Evolutionary conservation across 2,797 vertebrate species (phyloP), one percentile per base, ranked within the genome.

Genomic region (Nannoperca australis): DNA sequence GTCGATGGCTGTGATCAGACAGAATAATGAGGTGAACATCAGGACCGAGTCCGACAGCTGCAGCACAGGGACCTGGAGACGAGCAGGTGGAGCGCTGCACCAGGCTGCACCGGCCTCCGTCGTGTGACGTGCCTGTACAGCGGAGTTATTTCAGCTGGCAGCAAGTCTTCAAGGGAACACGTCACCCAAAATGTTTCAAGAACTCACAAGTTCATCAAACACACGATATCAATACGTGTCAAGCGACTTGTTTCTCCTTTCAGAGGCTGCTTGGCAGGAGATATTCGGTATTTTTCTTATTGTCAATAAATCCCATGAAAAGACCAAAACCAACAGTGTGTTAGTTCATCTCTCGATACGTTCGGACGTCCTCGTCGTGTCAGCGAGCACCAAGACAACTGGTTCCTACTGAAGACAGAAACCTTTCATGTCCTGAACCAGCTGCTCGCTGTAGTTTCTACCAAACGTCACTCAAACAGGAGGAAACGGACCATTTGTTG

Each of bases 281-380:
- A 62, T 32, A 45, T 14, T 60, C 1, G 30, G 45, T 32, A 5
- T 22, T 34, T 24, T 60, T 51, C 2, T 67, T 18, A 20, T 5
- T 53, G 40, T 45, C 56, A 54, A 65, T 44, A 64, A 50, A 44
- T 62, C 56, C 73, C 59, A 49, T 42, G 15, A 56, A 62, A 77
- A 42, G 13, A n/a, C 12, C 2, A 58, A 47, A 64, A 66, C 17
- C 32, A 38, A 42, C 11, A 20, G 22, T 2, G 40, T 22, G 30
- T 51, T 24, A 3, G 18, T 47, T 7, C 17, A 3, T 47, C 45
- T 47, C 45, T 47, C 18, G 3, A 20, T 20, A 8, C 7, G 27
- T 51, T 24, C n/a, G 5, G 5, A 24, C n/a, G 24, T 47, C 45
- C 9, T 4, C 24, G 3, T 27, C 50, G 7, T 7, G 12, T 53